Evolutionary conservation across 2,888 invertebrate species (phyloP), one percentile per base, ranked within the genome.

Genomic region (Cryptosula pallasiana): DNA sequence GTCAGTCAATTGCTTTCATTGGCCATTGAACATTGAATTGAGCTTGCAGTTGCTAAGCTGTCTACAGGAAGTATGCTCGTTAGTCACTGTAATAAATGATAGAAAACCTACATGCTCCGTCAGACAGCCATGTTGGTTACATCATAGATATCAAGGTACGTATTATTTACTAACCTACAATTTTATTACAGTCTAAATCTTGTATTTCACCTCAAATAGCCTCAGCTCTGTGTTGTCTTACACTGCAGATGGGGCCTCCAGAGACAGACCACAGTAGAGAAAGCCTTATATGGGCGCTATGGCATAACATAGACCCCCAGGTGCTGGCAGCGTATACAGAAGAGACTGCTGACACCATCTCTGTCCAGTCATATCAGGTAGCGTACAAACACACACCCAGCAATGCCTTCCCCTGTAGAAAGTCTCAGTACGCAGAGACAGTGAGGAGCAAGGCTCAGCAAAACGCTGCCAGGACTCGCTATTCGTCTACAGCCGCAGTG

Each of bases 381-480:
- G 29, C 63, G 27, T 63, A 63, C 34, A 63, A 63, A n/a, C 32
- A 63, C 63, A 63, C 63, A 9, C 63, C 63, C 16, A 32, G 63
- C 63, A 25, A 25, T 32, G 63, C 63, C 27, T 63, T 63, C 63
- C 63, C 63, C 29, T 29, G 63, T n/a, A 27, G 63, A 32, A 63
- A 32, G 63, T 34, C 63, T 3, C 63, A 63, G 27, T 63, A 63
- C 27, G 32, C 63, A 32, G 34, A 63, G 32, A 27, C 32, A 29
- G 27, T 32, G 5, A 63, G 63, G 32, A 16, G 25, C 3, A 63
- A 27, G n/a, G 63, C 63, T 27, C 20, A 63, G n/a, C 63, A 63
- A 27, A 63, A 63, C 32, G 63, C 63, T 63, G 63, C 63, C 63
- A 63, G 63, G 32, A 63, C 63, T 63, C 20, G 32, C 5, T 63